Evolutionary conservation across 1,140 invertebrate species (phyloP).

Genomic region (Lysiphlebus fabarum): DNA sequence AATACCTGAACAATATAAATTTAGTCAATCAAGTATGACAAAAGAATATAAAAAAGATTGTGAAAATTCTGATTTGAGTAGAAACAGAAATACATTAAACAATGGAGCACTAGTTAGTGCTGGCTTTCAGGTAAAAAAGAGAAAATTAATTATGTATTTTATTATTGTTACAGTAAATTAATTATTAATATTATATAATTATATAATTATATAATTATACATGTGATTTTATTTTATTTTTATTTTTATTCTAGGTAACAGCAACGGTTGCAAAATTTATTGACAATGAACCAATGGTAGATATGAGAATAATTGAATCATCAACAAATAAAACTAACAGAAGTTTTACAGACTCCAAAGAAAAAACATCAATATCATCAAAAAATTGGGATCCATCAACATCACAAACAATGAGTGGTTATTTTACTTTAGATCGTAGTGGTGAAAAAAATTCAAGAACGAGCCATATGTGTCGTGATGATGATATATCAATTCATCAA

Average conservation of each 20-base stretch:
- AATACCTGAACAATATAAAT: slow-evolving; percentile 43
- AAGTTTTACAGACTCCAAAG: slow-evolving; percentile 24
- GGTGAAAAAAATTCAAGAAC: slow-evolving; percentile 46
- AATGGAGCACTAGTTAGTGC: slow-evolving; percentile 69
- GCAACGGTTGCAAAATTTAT: slow-evolving; percentile 64
- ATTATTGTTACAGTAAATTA: background rate
- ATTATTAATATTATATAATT: background rate
- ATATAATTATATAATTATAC: no score
- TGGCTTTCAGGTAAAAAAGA: slow-evolving; percentile 62
- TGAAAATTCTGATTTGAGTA: slow-evolving; percentile 40
- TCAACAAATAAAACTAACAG: slow-evolving; percentile 29
- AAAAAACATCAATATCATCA: slow-evolving; percentile 48
- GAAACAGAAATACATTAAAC: slow-evolving; percentile 34
- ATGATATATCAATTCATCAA: slow-evolving; percentile 71
- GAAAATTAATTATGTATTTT: background rate
- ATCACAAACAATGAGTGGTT: slow-evolving; percentile 67
- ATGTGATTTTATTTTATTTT: slow-evolving; percentile 4
- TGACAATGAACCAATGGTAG: slow-evolving; percentile 49
- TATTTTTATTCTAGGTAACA: slow-evolving; percentile 58
- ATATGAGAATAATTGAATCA: slow-evolving; percentile 43
- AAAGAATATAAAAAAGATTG: slow-evolving; percentile 37
- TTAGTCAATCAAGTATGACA: slow-evolving; percentile 35
- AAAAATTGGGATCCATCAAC: slow-evolving; percentile 78
- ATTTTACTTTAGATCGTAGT: slow-evolving; percentile 40
- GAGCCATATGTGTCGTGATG: slow-evolving; percentile 70